phyloP scores from a whole-genome alignment of 1,140 invertebrate species.

The Hycleus phaleratus region DNA sequence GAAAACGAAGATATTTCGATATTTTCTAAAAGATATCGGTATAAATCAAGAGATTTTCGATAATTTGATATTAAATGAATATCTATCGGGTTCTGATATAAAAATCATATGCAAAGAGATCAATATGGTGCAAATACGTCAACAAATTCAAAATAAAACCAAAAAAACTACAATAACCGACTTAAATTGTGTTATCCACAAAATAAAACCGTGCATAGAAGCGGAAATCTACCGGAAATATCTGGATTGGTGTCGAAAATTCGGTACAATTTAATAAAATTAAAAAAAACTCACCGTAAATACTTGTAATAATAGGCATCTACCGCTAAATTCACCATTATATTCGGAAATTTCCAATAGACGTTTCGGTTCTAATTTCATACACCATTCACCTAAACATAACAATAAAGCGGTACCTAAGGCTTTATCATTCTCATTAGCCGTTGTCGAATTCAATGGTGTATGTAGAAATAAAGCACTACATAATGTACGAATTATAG shows the following conservation, averaged over 20 bases:
- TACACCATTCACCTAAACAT: slow-evolving; percentile 90
- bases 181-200: neutral
- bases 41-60: slow-evolving; percentile 43
- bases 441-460: slow-evolving; percentile 24
- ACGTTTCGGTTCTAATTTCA: slow-evolving; percentile 54
- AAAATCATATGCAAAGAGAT: slow-evolving; percentile 83
- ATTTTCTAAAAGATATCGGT: slow-evolving; percentile 44
- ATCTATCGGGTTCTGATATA: slow-evolving; percentile 86
- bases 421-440: slow-evolving; percentile 57
- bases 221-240: slow-evolving; percentile 23
- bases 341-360: slow-evolving; percentile 42
- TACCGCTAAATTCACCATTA: slow-evolving; percentile 38
- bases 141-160: slow-evolving; percentile 21
- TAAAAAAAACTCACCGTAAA: slow-evolving; percentile 46
- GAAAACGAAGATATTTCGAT: slow-evolving; percentile 58
- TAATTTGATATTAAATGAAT: slow-evolving; percentile 48
- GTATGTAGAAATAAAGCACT: slow-evolving; percentile 43
- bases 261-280: slow-evolving; percentile 18
- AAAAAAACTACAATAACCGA: slow-evolving; percentile 1
- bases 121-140: slow-evolving; percentile 54
- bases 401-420: slow-evolving; percentile 79
- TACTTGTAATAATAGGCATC: slow-evolving; percentile 52
- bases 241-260: slow-evolving; percentile 28
- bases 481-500: slow-evolving; percentile 54
- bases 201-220: slow-evolving; percentile 4